These are phyloP conservation scores for Fregata magnificens DNA, from an alignment of 2,113 vertebrate genomes.

Conservation along the genomic window DNA sequence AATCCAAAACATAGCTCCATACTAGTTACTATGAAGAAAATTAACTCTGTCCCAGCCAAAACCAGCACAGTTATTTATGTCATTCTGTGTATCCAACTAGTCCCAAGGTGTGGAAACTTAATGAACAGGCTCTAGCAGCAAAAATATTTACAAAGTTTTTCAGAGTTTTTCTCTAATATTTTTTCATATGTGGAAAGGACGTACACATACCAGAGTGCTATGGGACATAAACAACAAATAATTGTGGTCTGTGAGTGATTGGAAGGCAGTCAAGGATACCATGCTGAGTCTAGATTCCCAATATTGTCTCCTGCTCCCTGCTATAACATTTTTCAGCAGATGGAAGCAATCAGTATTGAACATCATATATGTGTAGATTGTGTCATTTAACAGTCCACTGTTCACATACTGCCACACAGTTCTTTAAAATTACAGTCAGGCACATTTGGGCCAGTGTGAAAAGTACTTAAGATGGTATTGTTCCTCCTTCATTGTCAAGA, in stretches of 20 bases:
- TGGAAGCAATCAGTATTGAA: not conserved
- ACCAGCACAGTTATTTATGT: not conserved
- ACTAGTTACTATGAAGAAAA: not conserved
- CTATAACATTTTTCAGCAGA: not conserved
- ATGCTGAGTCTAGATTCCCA: not conserved
- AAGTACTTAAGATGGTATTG: not conserved
- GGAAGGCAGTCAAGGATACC: not conserved
- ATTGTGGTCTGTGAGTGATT: not conserved
- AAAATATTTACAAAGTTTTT: not conserved
- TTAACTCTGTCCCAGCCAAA: not conserved
- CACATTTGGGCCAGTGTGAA: not conserved
- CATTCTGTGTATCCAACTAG: not conserved
- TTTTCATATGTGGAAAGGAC: not conserved
- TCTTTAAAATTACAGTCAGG: not conserved
- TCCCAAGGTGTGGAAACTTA: not conserved
- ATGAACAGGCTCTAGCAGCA: not conserved
- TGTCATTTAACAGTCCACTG: not conserved
- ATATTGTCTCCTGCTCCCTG: not conserved
- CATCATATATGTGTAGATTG: not conserved
- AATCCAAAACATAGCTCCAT: not conserved
- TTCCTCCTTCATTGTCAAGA: not conserved
- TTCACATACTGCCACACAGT: not conserved
- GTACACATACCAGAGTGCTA: not conserved
- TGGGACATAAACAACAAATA: not conserved
- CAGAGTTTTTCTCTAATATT: not conserved